Evolutionary conservation across 2,797 vertebrate species (phyloP).

Genomic region (Selene dorsalis): DNA sequence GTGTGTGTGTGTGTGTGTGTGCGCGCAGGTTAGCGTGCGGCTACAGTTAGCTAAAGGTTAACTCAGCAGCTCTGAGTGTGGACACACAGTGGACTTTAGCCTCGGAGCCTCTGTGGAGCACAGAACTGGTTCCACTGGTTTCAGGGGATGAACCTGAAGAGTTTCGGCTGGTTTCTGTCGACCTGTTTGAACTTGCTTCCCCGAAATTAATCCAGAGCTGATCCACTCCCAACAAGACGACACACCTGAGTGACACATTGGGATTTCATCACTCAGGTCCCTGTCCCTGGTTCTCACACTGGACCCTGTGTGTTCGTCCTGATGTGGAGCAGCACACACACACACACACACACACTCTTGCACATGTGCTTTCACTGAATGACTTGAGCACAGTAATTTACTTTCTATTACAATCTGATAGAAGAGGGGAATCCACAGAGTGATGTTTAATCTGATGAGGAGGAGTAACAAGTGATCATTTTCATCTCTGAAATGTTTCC

Average conservation of each 20-base stretch:
- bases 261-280: neutral
- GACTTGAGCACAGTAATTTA: neutral
- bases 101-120: neutral
- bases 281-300: too few relatives aligned
- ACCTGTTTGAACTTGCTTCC: neutral
- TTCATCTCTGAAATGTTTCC: too few relatives aligned
- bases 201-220: neutral
- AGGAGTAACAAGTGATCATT: neutral
- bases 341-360: neutral
- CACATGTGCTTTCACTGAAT: neutral
- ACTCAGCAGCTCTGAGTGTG: conserved; percentile 1
- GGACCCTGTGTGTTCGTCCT: too few relatives aligned
- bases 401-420: neutral
- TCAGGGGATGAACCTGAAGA: neutral
- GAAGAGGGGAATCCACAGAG: neutral
- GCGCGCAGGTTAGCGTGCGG: neutral
- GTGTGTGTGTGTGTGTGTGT: neutral
- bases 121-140: conserved; percentile 42
- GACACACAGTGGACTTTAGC: conserved; percentile 41
- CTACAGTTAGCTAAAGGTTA: conserved; percentile 41
- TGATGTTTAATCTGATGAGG: neutral
- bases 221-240: neutral
- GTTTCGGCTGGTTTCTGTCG: neutral
- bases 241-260: neutral
- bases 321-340: too few relatives aligned